These are phyloP conservation scores for Laticauda laticaudata DNA, from an alignment of 2,113 vertebrate genomes.

Conservation along the genomic window DNA sequence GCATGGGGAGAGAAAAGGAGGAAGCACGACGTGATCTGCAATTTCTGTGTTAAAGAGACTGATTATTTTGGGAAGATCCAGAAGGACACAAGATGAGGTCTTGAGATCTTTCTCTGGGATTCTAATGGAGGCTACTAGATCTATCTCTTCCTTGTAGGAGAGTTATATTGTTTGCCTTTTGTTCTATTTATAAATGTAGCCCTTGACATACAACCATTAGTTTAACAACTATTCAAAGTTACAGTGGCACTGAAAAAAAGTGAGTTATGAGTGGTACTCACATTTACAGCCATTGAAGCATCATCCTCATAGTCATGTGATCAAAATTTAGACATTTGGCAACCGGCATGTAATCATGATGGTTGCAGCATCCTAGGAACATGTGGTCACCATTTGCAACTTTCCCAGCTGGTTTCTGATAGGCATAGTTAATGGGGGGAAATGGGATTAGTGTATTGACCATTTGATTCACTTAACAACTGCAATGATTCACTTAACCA, in stretches of 20 bases:
- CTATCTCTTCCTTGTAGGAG: background rate
- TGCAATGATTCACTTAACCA: background rate
- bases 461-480: background rate
- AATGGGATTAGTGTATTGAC: background rate
- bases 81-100: background rate
- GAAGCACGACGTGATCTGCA: background rate
- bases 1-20: background rate
- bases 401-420: background rate
- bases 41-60: background rate
- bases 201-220: background rate
- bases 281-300: background rate
- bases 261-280: background rate
- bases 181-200: background rate
- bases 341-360: background rate
- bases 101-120: background rate
- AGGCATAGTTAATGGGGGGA: background rate
- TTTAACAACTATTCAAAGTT: background rate
- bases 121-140: background rate
- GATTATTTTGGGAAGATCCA: background rate
- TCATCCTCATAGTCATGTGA: background rate
- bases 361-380: background rate
- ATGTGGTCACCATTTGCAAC: background rate
- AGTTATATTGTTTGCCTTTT: background rate
- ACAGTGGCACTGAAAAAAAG: background rate
- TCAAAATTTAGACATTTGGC: background rate